Base-by-base conservation (phyloP, 2,888 invertebrate genomes). In the Cotesia congregata region DNA sequence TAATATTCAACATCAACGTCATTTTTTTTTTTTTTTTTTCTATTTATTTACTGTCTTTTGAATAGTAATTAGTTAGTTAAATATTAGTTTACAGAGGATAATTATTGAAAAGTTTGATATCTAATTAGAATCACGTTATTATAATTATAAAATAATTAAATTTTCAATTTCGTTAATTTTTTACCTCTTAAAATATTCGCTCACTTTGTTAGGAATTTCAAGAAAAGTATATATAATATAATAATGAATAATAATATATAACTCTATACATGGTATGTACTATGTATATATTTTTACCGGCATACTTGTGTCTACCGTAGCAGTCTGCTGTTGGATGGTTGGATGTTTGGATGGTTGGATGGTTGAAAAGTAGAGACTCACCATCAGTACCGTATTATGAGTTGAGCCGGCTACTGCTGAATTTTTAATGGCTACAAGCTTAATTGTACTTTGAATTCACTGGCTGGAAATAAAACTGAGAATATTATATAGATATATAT, bases 371-470 rank as follows among this genome's bases (percentile, higher is more conserved):
- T 74, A 74, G 74, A 50, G 50, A 50, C 50, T 50, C 61, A 72
- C 72, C 61, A 62, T 41, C 71, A 61, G 64, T 62, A 67, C 20
- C 64, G 67, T 78, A 80, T 79, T 79, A 80, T 80, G 81, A 82
- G 82, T 30, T 30, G 30, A 81, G 81, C 79, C 20, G 78, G 77
- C 67, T 77, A 73, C 80, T 77, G 74, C 80, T 86, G 82, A 84
- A 86, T 87, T 85, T 86, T 86, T 87, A 85, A 86, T 85, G 83
- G 83, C 70, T 80, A 74, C 68, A 79, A 65, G 85, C 84, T 86
- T 86, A 85, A 86, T 86, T 85, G 84, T 85, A 85, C 85, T 84
- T 85, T 85, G 85, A 84, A 84, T 83, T 80, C 83, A 78, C 79
- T 80, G 75, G 79, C 74, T 67, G 67, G 67, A 76, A 50, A 76